Base-by-base conservation (phyloP, 1,140 invertebrate species). In the Cepaea nemoralis region DNA sequence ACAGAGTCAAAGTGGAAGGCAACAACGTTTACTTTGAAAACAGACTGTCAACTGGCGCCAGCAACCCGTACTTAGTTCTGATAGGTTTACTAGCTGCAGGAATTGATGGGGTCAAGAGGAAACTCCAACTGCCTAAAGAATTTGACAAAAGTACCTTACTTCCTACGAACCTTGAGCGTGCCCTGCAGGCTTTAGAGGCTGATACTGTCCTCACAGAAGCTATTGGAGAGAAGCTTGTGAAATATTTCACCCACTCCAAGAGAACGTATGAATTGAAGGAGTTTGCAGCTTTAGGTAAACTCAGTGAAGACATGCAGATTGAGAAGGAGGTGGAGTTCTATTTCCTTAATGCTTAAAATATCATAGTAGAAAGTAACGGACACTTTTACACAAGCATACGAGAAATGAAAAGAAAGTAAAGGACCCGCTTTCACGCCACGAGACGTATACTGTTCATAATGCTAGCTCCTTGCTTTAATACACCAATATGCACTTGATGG, bases 121-220 rank as follows among this genome's bases (percentile, higher is more conserved):
- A 63, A 16, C 59, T 63, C 6, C 59, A 6, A 31, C 22, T 63
- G 16, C 59, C 59, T 31, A 27, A 63, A 63, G 19, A 6, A 6
- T 31, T 31, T 19, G 27, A 27, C 27, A 63, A 63, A 63, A 8
- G 12, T 2, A 10, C 22, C 12, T 50, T 42, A 0, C 50, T 81
- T 24, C 79, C 79, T n/a, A 81, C 27, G 27, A 48, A 67, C n/a
- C 70, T 81, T 31, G 35, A 50, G 19, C 45, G 70, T 40, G 79
- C 79, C n/a, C 37, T 81, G 50, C 27, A 81, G 16, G 79, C 71
- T 37, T 27, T 81, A 39, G 79, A 81, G 24, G 74, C 73, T 0
- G 79, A 81, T 39, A 55, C 55, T 50, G 48, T 66, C 35, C 35
- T 81, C 24, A 27, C 70, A 14, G 50, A 35, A 45, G 48, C 74